These are phyloP conservation scores for Rosalia funebris DNA, from an alignment of 2,888 invertebrate genomes.

Conservation along the genomic window DNA sequence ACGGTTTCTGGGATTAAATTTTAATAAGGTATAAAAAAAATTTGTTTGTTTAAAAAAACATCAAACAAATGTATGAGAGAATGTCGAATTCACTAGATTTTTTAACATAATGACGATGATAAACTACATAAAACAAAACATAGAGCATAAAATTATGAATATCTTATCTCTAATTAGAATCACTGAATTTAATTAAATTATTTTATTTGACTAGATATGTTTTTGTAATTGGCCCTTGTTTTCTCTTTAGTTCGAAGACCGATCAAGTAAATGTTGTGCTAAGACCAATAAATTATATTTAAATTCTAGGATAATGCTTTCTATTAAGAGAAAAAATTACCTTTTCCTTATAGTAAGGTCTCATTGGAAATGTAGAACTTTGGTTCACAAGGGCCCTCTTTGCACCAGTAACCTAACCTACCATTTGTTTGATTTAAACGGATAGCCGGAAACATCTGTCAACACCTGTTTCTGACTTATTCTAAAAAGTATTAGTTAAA, in stretches of 20 bases:
- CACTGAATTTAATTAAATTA: too few species aligned
- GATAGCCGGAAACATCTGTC: slow-evolving; percentile 3
- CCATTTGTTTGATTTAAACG: background rate
- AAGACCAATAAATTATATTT: slow-evolving; percentile 54
- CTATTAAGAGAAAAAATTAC: slow-evolving; percentile 38
- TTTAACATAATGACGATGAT: too few species aligned
- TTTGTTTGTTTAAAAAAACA: too few species aligned
- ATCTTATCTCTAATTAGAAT: too few species aligned
- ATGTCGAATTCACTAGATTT: too few species aligned
- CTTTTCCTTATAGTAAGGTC: slow-evolving; percentile 67
- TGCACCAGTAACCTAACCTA: slow-evolving; percentile 17
- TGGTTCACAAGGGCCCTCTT: slow-evolving; percentile 35
- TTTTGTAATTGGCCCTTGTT: slow-evolving; percentile 27
- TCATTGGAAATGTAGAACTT: slow-evolving; percentile 64
- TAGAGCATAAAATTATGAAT: too few species aligned
- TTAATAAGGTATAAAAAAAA: too few species aligned
- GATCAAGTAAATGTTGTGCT: slow-evolving; percentile 26
- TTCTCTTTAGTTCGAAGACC: background rate
- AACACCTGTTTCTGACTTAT: slow-evolving; percentile 9
- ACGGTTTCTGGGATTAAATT: too few species aligned
- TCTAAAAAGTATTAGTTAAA: slow-evolving; percentile 13
- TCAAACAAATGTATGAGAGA: too few species aligned
- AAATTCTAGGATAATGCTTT: slow-evolving; percentile 33
- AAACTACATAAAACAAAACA: too few species aligned
- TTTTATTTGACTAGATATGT: too few species aligned